Evolutionary conservation across 2,113 vertebrate genomes (phyloP), one percentile per base, ranked within the genome.

Genomic region (Brienomyrus longianalis): DNA sequence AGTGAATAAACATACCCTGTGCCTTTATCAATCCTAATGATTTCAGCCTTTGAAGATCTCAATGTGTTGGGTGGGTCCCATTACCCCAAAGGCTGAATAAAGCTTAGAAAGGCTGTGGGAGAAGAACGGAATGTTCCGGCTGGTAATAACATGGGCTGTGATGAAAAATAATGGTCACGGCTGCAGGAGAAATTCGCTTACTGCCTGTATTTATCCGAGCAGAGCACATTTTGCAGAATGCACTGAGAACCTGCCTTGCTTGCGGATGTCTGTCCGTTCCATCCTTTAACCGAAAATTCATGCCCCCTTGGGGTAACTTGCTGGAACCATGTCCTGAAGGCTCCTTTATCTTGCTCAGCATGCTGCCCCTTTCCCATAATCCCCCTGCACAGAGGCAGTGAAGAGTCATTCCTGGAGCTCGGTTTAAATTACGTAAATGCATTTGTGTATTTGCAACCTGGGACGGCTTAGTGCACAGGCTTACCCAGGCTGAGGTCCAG

Each of bases 21-120:
- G 83, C 83, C 43, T 86, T 86, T 86, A 86, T 51, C 83, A 86
- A 17, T 50, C n/a, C n/a, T 51, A 51, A 50, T 48, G 83, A 50
- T 86, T 86, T 86, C 19, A 13, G 23, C 23, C 47, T 50, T 86
- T 86, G 83, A 48, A 86, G 83, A 86, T 86, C 13, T 10, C 45
- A 0, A 27, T 47, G 83, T n/a, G 5, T 50, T 48, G 83, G 45
- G 11, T 86, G 8, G 19, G 39, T 39, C 19, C 39, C 8, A 3
- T 88, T 66, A 62, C 31, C 35, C 35, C 43, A 8, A 56, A 88
- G 39, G 87, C 17, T 45, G 50, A 19, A 39, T 56, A 45, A 56
- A 88, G 52, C 54, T 47, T 21, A 45, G 17, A 19, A 43, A 45
- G 35, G 39, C 87, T 45, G 56, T 54, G 54, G 19, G 83, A 54